Evolutionary conservation across 2,797 vertebrate genomes (phyloP), one percentile per base, ranked within the genome.

Genomic region (Lepidocolaptes lacrymiger): DNA sequence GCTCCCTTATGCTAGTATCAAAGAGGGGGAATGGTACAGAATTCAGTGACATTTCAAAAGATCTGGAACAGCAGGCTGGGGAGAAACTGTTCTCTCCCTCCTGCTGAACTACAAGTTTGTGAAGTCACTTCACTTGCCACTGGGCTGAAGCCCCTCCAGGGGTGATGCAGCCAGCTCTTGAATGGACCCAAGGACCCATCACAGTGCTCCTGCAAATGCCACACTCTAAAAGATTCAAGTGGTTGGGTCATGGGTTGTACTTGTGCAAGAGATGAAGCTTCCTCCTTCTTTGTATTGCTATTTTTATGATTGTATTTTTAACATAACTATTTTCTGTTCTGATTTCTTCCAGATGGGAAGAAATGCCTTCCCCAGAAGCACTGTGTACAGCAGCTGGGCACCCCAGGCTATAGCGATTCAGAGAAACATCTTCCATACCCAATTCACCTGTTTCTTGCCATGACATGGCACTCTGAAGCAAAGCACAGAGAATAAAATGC

Each of bases 321-420:
- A 94, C 23, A 0, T 41, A 89, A 94, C 32, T 92, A 91, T 93
- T 95, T 92, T 89, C 93, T 83, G 17, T 88, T 80, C 88, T 96
- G 89, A 97, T 96, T 96, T 95, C 58, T 97, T 95, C 96, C 97
- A 97, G 94, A 97, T 95, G 96, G 91, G 88, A 88, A 96, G 91
- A 87, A 89, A 87, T 75, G 34, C 48, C 88, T 95, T 94, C 81
- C 84, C 72, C 6, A 20, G 91, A 94, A 91, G 74, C 1, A 3
- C 55, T 84, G 46, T 15, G 43, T 36, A 27, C 55, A 82, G 92
- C 88, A 89, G 77, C 84, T 84, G 92, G 90, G 81, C 73, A 93
- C 83, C 37, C 30, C 49, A 39, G 85, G 69, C 73, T 73, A 41
- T 2, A 9, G 30, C 0, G 2, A 10, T 76, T 72, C 0, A 0